phyloP scores from a whole-genome alignment of 2,888 invertebrate genomes.

The Spisula subtruncata region DNA sequence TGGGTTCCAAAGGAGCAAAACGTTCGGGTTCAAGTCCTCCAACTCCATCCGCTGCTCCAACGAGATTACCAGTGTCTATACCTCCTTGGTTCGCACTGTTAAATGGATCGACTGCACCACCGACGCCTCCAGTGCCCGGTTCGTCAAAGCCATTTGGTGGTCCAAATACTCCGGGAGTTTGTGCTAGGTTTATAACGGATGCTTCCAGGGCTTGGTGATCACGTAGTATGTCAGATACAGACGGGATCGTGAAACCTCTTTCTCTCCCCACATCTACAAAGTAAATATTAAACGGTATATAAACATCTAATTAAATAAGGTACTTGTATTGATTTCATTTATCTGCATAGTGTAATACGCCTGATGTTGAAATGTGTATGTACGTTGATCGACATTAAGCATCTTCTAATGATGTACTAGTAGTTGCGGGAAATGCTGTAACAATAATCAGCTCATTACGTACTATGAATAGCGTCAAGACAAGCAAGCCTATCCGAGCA shows the following conservation, averaged over 20 bases:
- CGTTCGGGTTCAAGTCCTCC: background rate
- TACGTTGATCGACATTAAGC: no score
- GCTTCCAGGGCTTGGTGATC: background rate
- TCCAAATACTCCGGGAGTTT: background rate
- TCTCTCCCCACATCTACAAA: background rate
- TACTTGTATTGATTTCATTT: no score
- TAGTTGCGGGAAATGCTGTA: no score
- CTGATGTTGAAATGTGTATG: no score
- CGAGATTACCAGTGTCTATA: background rate
- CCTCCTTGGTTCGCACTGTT: background rate
- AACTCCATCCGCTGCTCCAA: background rate
- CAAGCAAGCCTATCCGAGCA: no score
- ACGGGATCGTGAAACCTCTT: background rate
- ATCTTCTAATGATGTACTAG: no score
- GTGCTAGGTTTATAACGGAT: background rate
- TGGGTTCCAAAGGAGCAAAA: background rate
- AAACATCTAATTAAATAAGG: no score
- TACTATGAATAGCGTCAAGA: no score
- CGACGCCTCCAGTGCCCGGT: background rate
- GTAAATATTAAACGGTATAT: no score
- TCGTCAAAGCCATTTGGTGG: background rate
- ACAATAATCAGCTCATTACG: no score
- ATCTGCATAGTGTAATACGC: no score
- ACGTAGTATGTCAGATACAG: conserved; percentile 23
- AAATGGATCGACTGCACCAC: background rate